Evolutionary conservation across 1,140 invertebrate genomes (phyloP).

Genomic region (silkworm (Bombyx mori)): ASM3026992v2 NC_085115.1:6970001-6970500

Average conservation of each 20-base stretch:
- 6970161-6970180: constrained; percentile 43
- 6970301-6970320: constrained; percentile 55
- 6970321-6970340: constrained; percentile 47
- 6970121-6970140: constrained; percentile 26
- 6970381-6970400: constrained; percentile 49
- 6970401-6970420: constrained; percentile 24
- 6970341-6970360: constrained; percentile 29
- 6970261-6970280: constrained; percentile 40
- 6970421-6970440: constrained; percentile 11
- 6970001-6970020: constrained; percentile 54
- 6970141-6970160: constrained; percentile 41
- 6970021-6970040: constrained; percentile 40
- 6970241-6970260: constrained; percentile 50
- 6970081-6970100: constrained; percentile 37
- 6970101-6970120: constrained; percentile 36
- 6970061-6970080: constrained; percentile 44
- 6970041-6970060: constrained; percentile 31
- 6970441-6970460: constrained; percentile 49
- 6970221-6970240: constrained; percentile 51
- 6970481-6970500: constrained; percentile 65
- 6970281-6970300: constrained; percentile 33
- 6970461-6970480: constrained; percentile 36
- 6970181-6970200: constrained; percentile 28
- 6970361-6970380: constrained; percentile 40
- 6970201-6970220: constrained; percentile 45